Percentiles rank a stretch among this genome's conserved stretches.
phyloP scores from a whole-genome alignment of 2,113 vertebrate genomes.

The Alaudala cheleensis region DNA sequence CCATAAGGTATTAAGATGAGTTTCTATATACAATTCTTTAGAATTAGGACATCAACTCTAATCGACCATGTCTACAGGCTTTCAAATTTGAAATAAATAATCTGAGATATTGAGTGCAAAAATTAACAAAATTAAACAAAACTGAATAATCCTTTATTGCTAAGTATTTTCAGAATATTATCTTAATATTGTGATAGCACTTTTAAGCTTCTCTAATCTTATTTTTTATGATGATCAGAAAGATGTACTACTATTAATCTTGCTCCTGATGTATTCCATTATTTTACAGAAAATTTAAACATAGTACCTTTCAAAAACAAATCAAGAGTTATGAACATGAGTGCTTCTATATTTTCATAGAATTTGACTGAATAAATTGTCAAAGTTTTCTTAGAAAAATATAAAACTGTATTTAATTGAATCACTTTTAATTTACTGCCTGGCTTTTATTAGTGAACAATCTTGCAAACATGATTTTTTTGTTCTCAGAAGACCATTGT shows the following conservation, averaged over 20 bases:
- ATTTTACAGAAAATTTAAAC: background rate
- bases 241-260: background rate
- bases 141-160: background rate
- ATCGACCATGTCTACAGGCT: background rate
- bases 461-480: background rate
- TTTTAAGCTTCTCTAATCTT: background rate
- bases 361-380: background rate
- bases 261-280: background rate
- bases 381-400: background rate
- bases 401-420: background rate
- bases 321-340: background rate
- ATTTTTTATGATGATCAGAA: background rate
- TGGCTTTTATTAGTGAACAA: background rate
- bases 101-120: background rate
- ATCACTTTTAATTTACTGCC: background rate
- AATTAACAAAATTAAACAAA: background rate
- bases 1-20: background rate
- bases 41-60: background rate
- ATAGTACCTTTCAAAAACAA: background rate
- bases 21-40: background rate
- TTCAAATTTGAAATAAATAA: background rate
- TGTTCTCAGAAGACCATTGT: conserved; percentile 1
- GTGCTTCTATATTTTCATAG: background rate
- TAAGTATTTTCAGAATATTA: background rate
- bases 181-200: background rate